Percentiles rank a stretch among this genome's conserved stretches.
phyloP scores from a whole-genome alignment of 2,888 invertebrate species.

The Omphaloscelis lunosa region DNA sequence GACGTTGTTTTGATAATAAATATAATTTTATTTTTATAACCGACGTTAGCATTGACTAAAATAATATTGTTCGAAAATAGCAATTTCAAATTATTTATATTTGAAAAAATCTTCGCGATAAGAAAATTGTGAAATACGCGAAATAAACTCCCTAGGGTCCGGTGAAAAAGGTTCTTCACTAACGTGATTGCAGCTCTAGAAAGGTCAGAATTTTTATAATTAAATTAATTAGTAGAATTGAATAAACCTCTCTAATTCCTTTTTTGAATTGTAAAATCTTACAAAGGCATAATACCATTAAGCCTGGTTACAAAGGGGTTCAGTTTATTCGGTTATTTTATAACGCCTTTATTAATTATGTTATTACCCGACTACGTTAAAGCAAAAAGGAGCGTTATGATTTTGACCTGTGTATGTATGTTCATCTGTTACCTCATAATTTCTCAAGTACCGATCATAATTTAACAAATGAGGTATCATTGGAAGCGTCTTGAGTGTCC shows the following conservation, averaged over 20 bases:
- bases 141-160: background rate
- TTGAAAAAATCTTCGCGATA: background rate
- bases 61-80: constrained; percentile 3
- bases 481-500: no score
- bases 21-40: constrained; percentile 23
- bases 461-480: no score
- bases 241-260: constrained; percentile 49
- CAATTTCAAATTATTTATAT: background rate
- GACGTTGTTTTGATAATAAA: constrained; percentile 24
- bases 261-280: constrained; percentile 41
- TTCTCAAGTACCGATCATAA: no score
- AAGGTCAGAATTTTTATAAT: constrained; percentile 29
- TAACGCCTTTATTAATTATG: constrained; percentile 20
- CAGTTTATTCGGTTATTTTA: constrained; percentile 47
- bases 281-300: constrained; percentile 58
- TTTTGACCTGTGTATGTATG: no score
- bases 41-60: constrained; percentile 10
- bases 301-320: constrained; percentile 25
- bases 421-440: no score
- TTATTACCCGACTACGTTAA: no score
- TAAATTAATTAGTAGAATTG: constrained; percentile 53
- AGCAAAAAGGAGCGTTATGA: no score
- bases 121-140: background rate
- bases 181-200: constrained; percentile 25
- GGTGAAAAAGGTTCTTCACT: constrained; percentile 2